Evolutionary conservation across 2,888 invertebrate genomes (phyloP), one percentile per base, ranked within the genome.

Genomic region (Paralinhomoeus sp.): DNA sequence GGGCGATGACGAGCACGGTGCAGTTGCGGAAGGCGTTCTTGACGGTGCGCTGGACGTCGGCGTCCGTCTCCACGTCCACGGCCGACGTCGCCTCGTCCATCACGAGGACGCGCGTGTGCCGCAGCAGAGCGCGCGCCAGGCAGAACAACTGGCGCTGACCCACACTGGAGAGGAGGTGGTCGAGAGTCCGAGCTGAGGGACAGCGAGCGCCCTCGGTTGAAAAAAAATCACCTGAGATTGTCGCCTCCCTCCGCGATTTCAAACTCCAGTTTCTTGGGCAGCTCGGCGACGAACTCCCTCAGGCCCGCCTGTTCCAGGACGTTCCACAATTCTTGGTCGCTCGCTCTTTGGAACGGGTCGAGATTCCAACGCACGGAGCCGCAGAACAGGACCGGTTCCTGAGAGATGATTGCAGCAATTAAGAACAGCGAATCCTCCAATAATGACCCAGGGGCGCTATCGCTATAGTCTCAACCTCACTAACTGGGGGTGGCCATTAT

Each of bases 331-430:
- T 81, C 77, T 0, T 75, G 77, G 57, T 91, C 91, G 1, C 71
- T 66, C 64, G 79, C 73, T 1, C 65, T 64, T 52, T 74, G 71
- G 65, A 87, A 83, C 2, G 91, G 91, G 70, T 91, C 91, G 49
- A 91, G 72, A 69, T 91, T 91, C 68, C 80, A 73, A 42, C 89
- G 73, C 53, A 91, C 68, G 5, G 77, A 77, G 41, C 89, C 89
- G 20, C 84, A 83, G 69, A 91, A 91, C 48, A 91, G 70, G 38
- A 89, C 82, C 0, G 89, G 89, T 68, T 91, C 91, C 71, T 91
- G 52, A 23, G 24, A 24, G n/a, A n/a, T n/a, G n/a, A n/a, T n/a
- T n/a, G n/a, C n/a, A n/a, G n/a, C n/a, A n/a, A n/a, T n/a, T n/a
- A n/a, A n/a, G n/a, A n/a, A n/a, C n/a, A n/a, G n/a, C n/a, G n/a